A percentile compares a stretch with the other conserved stretches of the same genome.
phyloP scores from a whole-genome alignment of 92 coral and sea anemone species.

The Zoanthus solanderi region DNA sequence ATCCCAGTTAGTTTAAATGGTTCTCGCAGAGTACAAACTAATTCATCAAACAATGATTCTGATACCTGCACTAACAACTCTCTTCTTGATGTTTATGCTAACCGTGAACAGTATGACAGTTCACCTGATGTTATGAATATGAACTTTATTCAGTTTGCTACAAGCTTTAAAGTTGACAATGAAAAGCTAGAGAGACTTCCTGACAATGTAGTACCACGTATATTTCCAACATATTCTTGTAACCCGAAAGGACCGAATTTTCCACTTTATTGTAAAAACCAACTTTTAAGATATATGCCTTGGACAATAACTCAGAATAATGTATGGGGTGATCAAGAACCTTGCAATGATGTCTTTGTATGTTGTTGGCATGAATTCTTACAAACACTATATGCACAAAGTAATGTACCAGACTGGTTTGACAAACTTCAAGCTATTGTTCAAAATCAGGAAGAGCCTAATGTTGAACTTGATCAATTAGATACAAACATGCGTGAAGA shows the following conservation, averaged over 20 bases:
- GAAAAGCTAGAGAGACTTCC: slow-evolving; percentile 54
- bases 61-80: slow-evolving; percentile 47
- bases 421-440: slow-evolving; percentile 68
- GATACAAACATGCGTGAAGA: slow-evolving; percentile 61
- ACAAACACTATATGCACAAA: slow-evolving; percentile 36
- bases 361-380: slow-evolving; percentile 63
- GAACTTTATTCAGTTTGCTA: slow-evolving; percentile 69
- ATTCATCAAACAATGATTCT: slow-evolving; percentile 40
- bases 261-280: slow-evolving; percentile 71
- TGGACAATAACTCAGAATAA: slow-evolving; percentile 52
- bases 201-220: slow-evolving; percentile 59
- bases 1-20: slow-evolving; percentile 76
- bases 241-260: slow-evolving; percentile 53
- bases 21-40: slow-evolving; percentile 8
- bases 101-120: too few species aligned
- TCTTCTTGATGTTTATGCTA: too few species aligned
- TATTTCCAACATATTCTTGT: too few species aligned
- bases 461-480: slow-evolving; percentile 48
- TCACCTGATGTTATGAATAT: slow-evolving; percentile 46
- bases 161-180: slow-evolving; percentile 64
- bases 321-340: slow-evolving; percentile 39
- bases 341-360: slow-evolving; percentile 61
- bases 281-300: slow-evolving; percentile 70
- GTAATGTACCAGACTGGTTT: slow-evolving; percentile 74
- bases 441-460: slow-evolving; percentile 62